These are phyloP conservation scores for Atta texana DNA, from an alignment of 1,140 invertebrate species.

Conservation along the genomic window DNA sequence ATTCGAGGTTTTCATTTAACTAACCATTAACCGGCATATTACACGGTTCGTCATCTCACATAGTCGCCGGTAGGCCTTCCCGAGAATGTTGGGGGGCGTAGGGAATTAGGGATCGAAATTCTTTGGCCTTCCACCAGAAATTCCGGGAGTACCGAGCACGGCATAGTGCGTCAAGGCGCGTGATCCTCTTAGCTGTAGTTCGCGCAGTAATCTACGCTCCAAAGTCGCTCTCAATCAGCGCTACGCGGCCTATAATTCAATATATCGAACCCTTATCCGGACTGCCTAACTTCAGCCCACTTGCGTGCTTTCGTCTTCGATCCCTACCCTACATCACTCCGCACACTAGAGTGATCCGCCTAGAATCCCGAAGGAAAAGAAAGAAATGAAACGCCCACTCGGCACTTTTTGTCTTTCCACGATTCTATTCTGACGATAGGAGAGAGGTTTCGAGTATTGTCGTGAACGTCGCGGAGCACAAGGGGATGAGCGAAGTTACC, in stretches of 20 bases:
- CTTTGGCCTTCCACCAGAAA: conserved; percentile 19
- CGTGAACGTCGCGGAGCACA: conserved; percentile 68
- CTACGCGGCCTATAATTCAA: conserved; percentile 80
- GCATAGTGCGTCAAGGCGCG: conserved; percentile 53
- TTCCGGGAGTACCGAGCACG: conserved; percentile 1
- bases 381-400: conserved; percentile 35
- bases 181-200: conserved; percentile 77
- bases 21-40: conserved; percentile 18
- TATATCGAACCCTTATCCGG: conserved; percentile 79
- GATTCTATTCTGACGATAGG: conserved; percentile 70
- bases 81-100: neutral
- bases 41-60: conserved; percentile 9
- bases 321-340: neutral
- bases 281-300: conserved; percentile 55
- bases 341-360: neutral
- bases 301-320: conserved; percentile 44
- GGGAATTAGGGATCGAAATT: conserved; percentile 22
- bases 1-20: conserved; percentile 35
- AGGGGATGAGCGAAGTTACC: conserved; percentile 71
- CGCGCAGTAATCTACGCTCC: conserved; percentile 76
- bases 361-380: conserved; percentile 50
- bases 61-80: conserved; percentile 1
- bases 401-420: conserved; percentile 80
- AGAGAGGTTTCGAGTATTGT: conserved; percentile 53
- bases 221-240: conserved; percentile 79